Evolutionary conservation across 2,797 vertebrate species (phyloP).

Genomic region (Manis pentadactyla): DNA sequence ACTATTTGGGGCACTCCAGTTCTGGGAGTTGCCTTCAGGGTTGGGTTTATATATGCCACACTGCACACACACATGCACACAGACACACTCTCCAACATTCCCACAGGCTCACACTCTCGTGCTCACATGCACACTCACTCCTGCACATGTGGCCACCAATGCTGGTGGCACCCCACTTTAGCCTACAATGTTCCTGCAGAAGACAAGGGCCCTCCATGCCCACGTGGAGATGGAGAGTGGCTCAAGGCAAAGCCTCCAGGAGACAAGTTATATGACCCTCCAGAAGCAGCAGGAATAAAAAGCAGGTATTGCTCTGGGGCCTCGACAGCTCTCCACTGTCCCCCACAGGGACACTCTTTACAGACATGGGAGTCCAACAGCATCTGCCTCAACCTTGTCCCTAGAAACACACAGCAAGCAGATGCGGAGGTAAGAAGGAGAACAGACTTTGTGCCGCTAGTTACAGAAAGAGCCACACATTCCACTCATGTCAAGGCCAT

Average conservation of each 20-base stretch:
- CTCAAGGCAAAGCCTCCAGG: neutral
- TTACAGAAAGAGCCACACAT: neutral
- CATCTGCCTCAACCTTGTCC: neutral
- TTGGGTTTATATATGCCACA: too few species aligned
- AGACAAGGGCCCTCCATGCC: neutral
- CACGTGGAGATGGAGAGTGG: fast-evolving
- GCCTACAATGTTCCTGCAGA: too few species aligned
- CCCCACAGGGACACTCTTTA: too few species aligned
- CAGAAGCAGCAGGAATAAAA: neutral
- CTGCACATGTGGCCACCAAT: neutral
- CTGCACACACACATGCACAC: fast-evolving
- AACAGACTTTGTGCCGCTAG: fast-evolving
- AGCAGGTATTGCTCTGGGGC: neutral
- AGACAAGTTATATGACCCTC: neutral
- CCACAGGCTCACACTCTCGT: neutral
- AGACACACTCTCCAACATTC: neutral
- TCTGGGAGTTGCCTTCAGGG: neutral
- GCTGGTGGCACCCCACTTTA: neutral
- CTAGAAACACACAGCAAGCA: neutral
- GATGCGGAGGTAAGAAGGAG: neutral
- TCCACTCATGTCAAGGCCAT: neutral
- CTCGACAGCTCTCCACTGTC: neutral
- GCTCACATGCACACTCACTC: too few species aligned
- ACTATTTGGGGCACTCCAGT: fast-evolving
- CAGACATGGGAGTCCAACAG: neutral